Evolutionary conservation across 2,113 vertebrate species (phyloP).

Genomic region (Elachura formosa): DNA sequence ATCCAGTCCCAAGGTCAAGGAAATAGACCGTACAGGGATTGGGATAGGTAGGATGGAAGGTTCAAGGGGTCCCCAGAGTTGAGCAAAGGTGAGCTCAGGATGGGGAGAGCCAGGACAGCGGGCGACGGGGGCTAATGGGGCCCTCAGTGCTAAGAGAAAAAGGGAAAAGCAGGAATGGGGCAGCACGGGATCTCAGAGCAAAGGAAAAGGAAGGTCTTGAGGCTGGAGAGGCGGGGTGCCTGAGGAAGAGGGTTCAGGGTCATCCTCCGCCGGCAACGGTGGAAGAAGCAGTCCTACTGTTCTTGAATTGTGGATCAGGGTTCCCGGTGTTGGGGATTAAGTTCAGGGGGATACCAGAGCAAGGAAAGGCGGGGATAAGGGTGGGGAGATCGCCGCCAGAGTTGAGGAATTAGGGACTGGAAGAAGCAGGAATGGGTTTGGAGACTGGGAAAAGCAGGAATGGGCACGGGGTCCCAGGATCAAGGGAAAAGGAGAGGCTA

Average conservation of each 20-base stretch:
- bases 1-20: background rate
- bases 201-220: background rate
- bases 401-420: background rate
- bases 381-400: accelerated
- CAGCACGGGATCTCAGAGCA: background rate
- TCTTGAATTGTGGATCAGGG: background rate
- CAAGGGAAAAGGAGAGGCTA: background rate
- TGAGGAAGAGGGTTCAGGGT: background rate
- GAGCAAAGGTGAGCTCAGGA: background rate
- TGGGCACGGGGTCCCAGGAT: background rate
- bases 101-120: background rate
- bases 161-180: background rate
- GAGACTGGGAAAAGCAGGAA: background rate
- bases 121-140: background rate
- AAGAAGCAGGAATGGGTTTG: background rate
- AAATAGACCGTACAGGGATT: background rate
- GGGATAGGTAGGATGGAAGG: background rate
- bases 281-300: background rate
- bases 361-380: background rate
- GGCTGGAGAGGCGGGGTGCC: accelerated
- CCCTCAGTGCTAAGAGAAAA: background rate
- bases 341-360: background rate
- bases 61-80: background rate
- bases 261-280: accelerated
- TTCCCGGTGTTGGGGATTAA: background rate